Base-by-base conservation (phyloP, 2,888 invertebrate genomes). In the Apantesis nais region DNA sequence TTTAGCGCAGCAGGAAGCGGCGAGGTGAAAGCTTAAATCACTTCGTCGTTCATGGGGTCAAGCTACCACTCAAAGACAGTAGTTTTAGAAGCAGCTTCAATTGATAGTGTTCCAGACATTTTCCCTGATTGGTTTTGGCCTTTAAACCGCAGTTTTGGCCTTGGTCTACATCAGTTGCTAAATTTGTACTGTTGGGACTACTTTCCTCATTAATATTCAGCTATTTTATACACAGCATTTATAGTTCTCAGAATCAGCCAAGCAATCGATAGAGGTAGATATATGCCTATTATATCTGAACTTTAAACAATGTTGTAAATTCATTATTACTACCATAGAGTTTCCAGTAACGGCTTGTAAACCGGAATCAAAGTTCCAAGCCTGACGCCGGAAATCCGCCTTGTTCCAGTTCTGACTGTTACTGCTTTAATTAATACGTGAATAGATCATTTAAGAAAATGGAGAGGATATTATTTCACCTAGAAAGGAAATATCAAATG, bases 381-480 rank as follows among this genome's bases (percentile, higher is more conserved):
- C 29, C 44, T 44, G 58, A 3, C 44, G 44, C 31, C 63, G 63
- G 63, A 63, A 22, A 44, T 63, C 63, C 63, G 31, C 31, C 7
- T 31, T 63, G 31, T 44, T 12, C 63, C 31, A 63, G 63, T 31
- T 44, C 12, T 19, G 25, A 63, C 62, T 63, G 63, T 63, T 29
- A 44, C 41, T 41, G 29, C 12, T 63, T 44, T 63, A 63, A 29
- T 63, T 41, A 41, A 44, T 63, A 25, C 55, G 14, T 55, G 12
- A 25, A 25, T 5, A 14, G 14, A 25, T 55, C n/a, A 55, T 55
- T 12, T 12, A 55, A 25, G 12, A 14, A 2, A 55, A 12, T 9
- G 25, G 8, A 22, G 22, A 8, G 7, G 0, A 48, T 22, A 48
- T 22, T 22, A 48, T 48, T 48, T 7, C 19, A 48, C 8, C 7